phyloP scores from a whole-genome alignment of 2,797 vertebrate species.

The Hyperoplus immaculatus region DNA sequence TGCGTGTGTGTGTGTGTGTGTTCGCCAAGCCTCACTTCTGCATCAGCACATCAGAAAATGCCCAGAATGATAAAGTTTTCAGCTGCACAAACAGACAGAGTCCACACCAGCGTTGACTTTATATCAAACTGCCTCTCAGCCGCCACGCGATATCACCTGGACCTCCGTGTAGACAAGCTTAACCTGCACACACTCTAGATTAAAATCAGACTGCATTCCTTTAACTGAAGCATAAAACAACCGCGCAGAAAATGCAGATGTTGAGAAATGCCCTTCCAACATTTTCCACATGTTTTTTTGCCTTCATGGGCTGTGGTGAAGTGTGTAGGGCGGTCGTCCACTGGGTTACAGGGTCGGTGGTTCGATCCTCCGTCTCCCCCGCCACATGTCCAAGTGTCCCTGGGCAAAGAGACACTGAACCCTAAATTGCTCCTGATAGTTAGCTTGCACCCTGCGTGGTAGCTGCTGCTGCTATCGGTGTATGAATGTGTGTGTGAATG shows the following conservation, averaged over 20 bases:
- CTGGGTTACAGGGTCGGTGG: too few relatives aligned
- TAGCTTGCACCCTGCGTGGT: too few relatives aligned
- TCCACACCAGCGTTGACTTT: conserved; percentile 38
- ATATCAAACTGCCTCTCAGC: conserved; percentile 21
- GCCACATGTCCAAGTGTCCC: too few relatives aligned
- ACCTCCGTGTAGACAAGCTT: neutral
- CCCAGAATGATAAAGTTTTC: conserved; percentile 29
- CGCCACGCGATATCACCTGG: conserved; percentile 17
- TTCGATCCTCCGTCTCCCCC: too few relatives aligned
- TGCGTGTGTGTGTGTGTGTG: too few relatives aligned
- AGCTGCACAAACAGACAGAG: conserved; percentile 47
- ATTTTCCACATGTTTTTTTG: neutral
- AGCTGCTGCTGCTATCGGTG: too few relatives aligned
- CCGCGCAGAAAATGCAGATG: conserved; percentile 6
- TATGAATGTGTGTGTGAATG: too few relatives aligned
- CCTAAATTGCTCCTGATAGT: too few relatives aligned
- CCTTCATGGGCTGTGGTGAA: neutral
- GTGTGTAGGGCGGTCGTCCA: neutral
- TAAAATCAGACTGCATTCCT: conserved; percentile 54
- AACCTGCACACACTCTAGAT: conserved; percentile 15
- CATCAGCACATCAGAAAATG: conserved; percentile 53
- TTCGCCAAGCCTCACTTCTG: conserved; percentile 24
- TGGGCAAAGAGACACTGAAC: too few relatives aligned
- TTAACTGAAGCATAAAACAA: conserved; percentile 24
- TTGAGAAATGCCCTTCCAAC: neutral